phyloP scores from a whole-genome alignment of 2,797 vertebrate genomes.

The Girardinus metallicus region DNA sequence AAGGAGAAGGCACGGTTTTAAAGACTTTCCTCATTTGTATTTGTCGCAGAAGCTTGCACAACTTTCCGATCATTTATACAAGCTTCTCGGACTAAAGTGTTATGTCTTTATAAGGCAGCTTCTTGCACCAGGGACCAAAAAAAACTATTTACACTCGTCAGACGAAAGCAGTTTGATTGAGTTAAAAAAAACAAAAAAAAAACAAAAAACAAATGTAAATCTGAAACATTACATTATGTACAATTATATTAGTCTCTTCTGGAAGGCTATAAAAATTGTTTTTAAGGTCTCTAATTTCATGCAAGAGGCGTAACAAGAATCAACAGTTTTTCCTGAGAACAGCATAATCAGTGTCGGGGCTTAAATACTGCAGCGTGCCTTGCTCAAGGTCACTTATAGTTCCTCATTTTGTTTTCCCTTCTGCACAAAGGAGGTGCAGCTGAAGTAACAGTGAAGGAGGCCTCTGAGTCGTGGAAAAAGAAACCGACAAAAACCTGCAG shows the following conservation, averaged over 20 bases:
- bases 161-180: slow-evolving; percentile 55
- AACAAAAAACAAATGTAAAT: slow-evolving; percentile 30
- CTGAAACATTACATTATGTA: slow-evolving; percentile 67
- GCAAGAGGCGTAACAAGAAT: slow-evolving; percentile 48
- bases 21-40: slow-evolving; percentile 13
- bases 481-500: slow-evolving; percentile 21
- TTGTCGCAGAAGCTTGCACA: slow-evolving; percentile 42
- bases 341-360: slow-evolving; percentile 59
- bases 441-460: slow-evolving; percentile 37
- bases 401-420: slow-evolving; percentile 15
- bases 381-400: slow-evolving; percentile 40
- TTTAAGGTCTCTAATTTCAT: slow-evolving; percentile 46
- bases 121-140: neutral
- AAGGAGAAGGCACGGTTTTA: slow-evolving; percentile 52
- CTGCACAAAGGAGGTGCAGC: neutral
- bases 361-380: slow-evolving; percentile 69
- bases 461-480: neutral
- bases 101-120: slow-evolving; percentile 8
- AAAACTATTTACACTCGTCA: slow-evolving; percentile 68
- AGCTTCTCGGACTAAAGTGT: slow-evolving; percentile 15
- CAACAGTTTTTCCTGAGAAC: slow-evolving; percentile 74
- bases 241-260: slow-evolving; percentile 73
- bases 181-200: slow-evolving; percentile 54
- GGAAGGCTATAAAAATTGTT: slow-evolving; percentile 39
- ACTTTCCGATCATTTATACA: slow-evolving; percentile 52